Base-by-base conservation (phyloP, 1,140 invertebrate species). In the Lethrus apterus region DNA sequence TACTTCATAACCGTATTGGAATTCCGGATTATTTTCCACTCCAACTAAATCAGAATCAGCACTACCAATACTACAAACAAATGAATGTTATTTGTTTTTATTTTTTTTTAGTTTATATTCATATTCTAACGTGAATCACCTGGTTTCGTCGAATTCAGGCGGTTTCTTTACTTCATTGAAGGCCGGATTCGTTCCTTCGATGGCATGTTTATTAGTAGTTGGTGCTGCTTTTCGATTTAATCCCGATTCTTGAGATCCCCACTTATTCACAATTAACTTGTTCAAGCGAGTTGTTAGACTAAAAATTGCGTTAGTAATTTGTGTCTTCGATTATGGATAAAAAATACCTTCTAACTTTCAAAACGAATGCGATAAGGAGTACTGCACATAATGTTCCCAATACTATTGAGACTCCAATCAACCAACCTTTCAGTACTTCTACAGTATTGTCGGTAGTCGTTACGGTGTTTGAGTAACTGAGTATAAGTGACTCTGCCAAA, bases 131-230 rank as follows among this genome's bases (percentile, higher is more conserved):
- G n/a, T n/a, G n/a, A n/a, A n/a, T 26, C 56, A 74, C 73, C 74
- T 77, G 5, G 69, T 49, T 11, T 67, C 63, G 42, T 76, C 73
- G 35, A 70, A 67, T 51, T 74, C 65, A 0, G 70, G 67, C 0
- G 65, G 59, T 40, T 69, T 70, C 30, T 70, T 59, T 11, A 70
- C 60, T 42, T 70, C 70, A 51, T 77, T 75, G 68, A 72, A 74
- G n/a, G 81, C 72, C 1, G 79, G 79, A 67, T 81, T 83, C 24
- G 79, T 77, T 19, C 81, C 81, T 60, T 81, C 77, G 1, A 72
- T 60, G 2, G 80, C 74, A 66, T 82, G 77, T 54, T 76, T 72
- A 67, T 84, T 85, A 20, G 80, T 81, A 23, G 73, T 78, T 8
- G 81, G 83, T 9, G 78, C 72, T 10, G 63, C 63, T 10, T 70